Conservation (phyloP, 2,797 vertebrate genomes). For the Hemitrygon akajei region DNA sequence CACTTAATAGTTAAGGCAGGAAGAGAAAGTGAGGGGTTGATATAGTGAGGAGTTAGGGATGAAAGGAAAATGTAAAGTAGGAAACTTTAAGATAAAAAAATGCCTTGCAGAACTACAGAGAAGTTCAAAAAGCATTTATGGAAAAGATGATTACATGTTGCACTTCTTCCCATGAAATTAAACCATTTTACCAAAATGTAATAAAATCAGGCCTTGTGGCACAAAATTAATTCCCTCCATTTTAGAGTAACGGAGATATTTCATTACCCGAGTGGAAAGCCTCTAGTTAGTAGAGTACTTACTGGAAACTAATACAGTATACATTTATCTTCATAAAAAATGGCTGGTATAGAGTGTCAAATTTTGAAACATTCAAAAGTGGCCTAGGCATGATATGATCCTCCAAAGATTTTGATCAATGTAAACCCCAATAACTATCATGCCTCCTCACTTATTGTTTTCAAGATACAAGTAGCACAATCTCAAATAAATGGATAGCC, state of each 20-base stretch:
- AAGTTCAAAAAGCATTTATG: neutral
- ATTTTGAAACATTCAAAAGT: neutral
- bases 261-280: neutral
- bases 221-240: neutral
- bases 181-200: neutral
- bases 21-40: no score
- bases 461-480: slow-evolving; percentile 3
- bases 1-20: neutral
- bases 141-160: neutral
- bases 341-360: neutral
- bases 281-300: neutral
- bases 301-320: neutral
- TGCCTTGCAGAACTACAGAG: neutral
- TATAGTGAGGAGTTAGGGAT: neutral
- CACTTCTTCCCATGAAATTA: neutral
- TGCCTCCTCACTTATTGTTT: neutral
- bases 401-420: neutral
- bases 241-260: neutral
- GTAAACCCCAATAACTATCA: neutral
- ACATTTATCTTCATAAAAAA: no score
- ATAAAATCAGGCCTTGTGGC: neutral
- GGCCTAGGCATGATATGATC: neutral
- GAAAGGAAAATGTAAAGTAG: neutral
- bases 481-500: neutral
- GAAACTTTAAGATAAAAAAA: neutral